Conservation (phyloP, 2,113 vertebrate genomes). For the Scophthalmus maximus region DNA sequence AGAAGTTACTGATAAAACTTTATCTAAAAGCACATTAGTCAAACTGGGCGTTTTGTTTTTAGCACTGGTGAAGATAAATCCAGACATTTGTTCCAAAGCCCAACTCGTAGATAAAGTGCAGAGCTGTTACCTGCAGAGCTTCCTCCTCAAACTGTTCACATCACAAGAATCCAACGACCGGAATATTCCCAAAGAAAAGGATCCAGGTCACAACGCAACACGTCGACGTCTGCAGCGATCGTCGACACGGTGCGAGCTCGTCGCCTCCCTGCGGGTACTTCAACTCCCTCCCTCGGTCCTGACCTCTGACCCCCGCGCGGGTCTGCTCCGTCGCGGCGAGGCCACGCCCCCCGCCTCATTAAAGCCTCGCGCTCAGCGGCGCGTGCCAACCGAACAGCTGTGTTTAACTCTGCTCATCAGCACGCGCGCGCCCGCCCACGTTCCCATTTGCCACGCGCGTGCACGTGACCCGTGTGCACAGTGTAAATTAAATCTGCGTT, state of each 20-base stretch:
- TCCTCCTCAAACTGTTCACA: background rate
- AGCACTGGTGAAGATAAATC: too few relatives aligned
- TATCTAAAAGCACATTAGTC: too few relatives aligned
- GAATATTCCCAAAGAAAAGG: background rate
- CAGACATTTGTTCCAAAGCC: background rate
- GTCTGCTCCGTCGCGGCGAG: too few relatives aligned
- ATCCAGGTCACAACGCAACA: too few relatives aligned
- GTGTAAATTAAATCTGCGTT: background rate
- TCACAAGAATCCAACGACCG: background rate
- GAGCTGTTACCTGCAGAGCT: background rate
- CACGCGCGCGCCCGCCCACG: background rate
- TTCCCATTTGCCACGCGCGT: too few relatives aligned
- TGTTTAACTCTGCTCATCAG: background rate
- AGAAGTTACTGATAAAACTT: too few relatives aligned
- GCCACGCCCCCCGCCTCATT: conserved; percentile 46
- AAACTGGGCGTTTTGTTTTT: too few relatives aligned
- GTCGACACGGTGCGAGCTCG: too few relatives aligned
- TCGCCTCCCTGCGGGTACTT: too few relatives aligned
- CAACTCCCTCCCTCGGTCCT: too few relatives aligned
- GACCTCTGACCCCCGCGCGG: background rate
- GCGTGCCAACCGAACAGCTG: conserved; percentile 58
- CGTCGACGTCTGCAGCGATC: too few relatives aligned
- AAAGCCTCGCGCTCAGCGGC: conserved; percentile 2
- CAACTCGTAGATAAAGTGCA: background rate
- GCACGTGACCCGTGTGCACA: background rate